Evolutionary conservation across 2,888 invertebrate species (phyloP).

Genomic region (Lymantria monacha): DNA sequence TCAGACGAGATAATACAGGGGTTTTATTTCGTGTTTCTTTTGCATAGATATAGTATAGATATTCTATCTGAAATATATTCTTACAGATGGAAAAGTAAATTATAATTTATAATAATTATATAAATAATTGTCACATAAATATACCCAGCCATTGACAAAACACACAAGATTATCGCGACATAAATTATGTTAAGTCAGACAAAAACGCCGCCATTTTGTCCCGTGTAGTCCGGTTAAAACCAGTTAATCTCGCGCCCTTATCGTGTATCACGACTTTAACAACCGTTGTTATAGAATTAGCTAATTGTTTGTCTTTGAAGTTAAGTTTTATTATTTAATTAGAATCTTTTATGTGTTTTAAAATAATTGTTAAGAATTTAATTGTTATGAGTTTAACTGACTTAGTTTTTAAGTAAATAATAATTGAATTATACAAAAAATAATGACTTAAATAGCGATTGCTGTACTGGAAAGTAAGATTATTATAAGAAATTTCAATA

Average conservation of each 20-base stretch:
- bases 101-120: background rate
- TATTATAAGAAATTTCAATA: no score
- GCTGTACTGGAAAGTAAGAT: no score
- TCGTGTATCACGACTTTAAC: slow-evolving; percentile 12
- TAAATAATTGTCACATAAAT: slow-evolving; percentile 22
- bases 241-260: slow-evolving; percentile 16
- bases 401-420: no score
- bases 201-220: slow-evolving; percentile 43
- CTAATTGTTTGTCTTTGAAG: slow-evolving; percentile 3
- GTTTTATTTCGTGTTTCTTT: no score
- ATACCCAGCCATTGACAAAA: slow-evolving; percentile 28
- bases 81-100: no score
- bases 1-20: no score
- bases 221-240: background rate
- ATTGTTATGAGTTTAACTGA: no score
- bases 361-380: no score
- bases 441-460: no score
- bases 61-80: no score
- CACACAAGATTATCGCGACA: slow-evolving; percentile 32
- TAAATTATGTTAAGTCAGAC: slow-evolving; percentile 43
- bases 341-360: background rate
- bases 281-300: slow-evolving; percentile 2
- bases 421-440: no score
- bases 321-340: background rate
- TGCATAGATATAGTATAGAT: no score